Conservation (phyloP, 1,140 invertebrate species). For the Bombus affinis region DNA sequence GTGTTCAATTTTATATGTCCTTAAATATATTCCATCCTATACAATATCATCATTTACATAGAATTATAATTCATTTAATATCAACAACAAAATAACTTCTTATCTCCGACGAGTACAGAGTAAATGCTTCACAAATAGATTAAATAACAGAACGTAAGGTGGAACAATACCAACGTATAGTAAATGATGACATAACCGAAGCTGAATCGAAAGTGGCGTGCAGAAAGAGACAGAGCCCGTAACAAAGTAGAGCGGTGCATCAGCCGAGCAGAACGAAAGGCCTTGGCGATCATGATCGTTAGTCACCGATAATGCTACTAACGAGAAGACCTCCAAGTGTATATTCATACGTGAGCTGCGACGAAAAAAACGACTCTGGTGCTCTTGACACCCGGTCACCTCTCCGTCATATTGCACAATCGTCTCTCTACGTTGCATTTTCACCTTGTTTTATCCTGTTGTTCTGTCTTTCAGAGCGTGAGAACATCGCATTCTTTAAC, state of each 20-base stretch:
- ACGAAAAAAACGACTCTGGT: constrained; percentile 20
- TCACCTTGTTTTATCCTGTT: neutral
- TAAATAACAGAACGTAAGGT: neutral
- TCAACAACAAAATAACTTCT: neutral
- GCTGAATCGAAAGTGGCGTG: neutral
- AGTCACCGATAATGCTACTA: constrained; percentile 73
- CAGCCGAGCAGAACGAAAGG: constrained; percentile 22
- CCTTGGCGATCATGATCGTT: constrained; percentile 67
- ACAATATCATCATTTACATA: neutral
- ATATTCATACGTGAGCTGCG: neutral
- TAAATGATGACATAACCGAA: neutral
- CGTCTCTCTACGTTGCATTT: neutral
- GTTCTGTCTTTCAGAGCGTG: neutral
- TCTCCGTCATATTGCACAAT: constrained; percentile 44
- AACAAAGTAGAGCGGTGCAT: neutral
- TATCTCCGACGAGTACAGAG: neutral
- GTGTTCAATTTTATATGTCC: neutral
- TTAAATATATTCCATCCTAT: neutral
- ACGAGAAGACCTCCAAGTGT: constrained; percentile 65
- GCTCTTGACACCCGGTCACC: constrained; percentile 69
- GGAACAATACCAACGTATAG: too few species aligned
- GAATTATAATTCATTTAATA: neutral
- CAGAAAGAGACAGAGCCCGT: neutral
- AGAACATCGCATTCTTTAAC: neutral
- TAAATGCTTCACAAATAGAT: neutral